Conservation (phyloP, 2,797 vertebrate genomes). For the Anableps anableps region DNA sequence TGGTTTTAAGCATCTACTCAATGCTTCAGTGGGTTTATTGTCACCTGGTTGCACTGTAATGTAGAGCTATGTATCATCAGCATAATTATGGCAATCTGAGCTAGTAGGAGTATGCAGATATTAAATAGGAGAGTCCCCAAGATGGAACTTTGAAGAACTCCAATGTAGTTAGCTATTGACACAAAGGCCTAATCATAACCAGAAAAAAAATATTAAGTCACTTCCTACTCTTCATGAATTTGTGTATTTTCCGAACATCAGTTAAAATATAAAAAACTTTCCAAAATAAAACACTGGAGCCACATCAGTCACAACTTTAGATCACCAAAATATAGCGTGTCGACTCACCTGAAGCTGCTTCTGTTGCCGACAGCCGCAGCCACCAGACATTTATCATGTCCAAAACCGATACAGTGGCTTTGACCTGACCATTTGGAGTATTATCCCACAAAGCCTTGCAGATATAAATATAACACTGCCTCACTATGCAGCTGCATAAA, state of each 20-base stretch:
- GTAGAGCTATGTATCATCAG: background rate
- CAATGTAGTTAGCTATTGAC: background rate
- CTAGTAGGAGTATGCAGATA: too few relatives aligned
- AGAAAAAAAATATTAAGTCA: background rate
- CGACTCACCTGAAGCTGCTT: slow-evolving; percentile 1
- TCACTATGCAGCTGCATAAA: background rate
- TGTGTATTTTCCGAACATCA: background rate
- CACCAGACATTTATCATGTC: background rate
- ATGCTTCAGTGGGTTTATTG: too few relatives aligned
- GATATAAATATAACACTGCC: background rate
- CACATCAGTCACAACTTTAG: background rate
- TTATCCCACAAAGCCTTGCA: background rate
- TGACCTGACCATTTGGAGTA: background rate
- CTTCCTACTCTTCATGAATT: background rate
- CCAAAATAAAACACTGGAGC: background rate
- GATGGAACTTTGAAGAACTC: background rate
- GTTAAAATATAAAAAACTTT: background rate
- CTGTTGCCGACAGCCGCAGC: background rate
- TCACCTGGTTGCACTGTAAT: too few relatives aligned
- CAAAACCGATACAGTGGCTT: background rate
- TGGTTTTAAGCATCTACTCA: too few relatives aligned
- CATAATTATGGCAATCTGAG: background rate
- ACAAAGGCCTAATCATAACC: background rate
- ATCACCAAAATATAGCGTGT: slow-evolving; percentile 4
- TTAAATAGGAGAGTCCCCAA: background rate